Evolutionary conservation across 2,113 vertebrate genomes (phyloP).

Genomic region (Daubentonia madagascariensis): DNA sequence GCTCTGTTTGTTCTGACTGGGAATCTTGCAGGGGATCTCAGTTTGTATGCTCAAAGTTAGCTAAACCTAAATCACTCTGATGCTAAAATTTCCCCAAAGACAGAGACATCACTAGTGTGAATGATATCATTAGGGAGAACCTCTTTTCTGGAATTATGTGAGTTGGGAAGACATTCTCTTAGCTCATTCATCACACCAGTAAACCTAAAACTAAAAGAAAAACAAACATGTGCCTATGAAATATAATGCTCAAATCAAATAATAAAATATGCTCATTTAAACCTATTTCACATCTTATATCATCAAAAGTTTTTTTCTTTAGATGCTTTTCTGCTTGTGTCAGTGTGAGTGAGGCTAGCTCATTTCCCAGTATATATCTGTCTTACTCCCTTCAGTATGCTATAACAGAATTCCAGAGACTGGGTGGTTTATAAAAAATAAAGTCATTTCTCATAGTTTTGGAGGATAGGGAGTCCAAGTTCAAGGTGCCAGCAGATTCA

Average conservation of each 20-base stretch:
- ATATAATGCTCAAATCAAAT: background rate
- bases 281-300: background rate
- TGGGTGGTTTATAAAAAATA: background rate
- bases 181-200: background rate
- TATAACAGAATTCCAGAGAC: background rate
- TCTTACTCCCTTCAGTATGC: background rate
- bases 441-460: background rate
- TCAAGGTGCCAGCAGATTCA: background rate
- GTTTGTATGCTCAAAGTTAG: background rate
- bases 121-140: background rate
- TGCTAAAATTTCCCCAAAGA: background rate
- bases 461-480: background rate
- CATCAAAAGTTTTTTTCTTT: background rate
- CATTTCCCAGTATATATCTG: background rate
- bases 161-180: background rate
- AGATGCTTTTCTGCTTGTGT: background rate
- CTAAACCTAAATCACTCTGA: background rate
- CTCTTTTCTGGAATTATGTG: background rate
- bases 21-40: background rate
- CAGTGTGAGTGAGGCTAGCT: background rate
- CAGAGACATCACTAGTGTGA: background rate
- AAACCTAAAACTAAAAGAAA: background rate
- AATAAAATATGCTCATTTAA: background rate
- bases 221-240: background rate
- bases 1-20: background rate